These are phyloP conservation scores for Lepus townsendii DNA, from an alignment of 2,797 vertebrate species.

Conservation along the genomic window DNA sequence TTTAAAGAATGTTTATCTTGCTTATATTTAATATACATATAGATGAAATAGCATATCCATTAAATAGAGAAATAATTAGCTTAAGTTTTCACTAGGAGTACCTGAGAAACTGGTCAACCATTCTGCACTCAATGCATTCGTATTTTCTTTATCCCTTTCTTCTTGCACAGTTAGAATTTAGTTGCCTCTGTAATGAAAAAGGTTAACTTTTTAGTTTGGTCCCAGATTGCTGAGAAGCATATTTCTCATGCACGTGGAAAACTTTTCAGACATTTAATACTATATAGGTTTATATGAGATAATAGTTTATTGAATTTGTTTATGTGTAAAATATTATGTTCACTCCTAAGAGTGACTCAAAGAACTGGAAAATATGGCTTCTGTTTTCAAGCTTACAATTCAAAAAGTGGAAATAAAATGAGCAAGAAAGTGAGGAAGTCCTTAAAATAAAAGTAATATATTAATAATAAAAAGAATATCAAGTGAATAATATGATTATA, in stretches of 20 bases:
- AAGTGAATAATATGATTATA: background rate
- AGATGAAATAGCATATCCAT: background rate
- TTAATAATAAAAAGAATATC: background rate
- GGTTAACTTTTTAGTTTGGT: constrained; percentile 46
- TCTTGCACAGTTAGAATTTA: constrained; percentile 65
- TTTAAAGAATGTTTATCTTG: background rate
- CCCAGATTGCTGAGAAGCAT: background rate
- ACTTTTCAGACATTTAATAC: constrained; percentile 27
- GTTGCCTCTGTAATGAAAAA: background rate
- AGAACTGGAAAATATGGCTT: constrained; percentile 21
- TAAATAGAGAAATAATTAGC: constrained; percentile 59
- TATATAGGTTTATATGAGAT: constrained; percentile 29
- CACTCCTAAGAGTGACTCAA: background rate
- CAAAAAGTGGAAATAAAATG: background rate
- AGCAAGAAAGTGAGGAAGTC: background rate
- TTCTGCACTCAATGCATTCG: constrained; percentile 19
- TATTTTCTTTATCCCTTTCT: constrained; percentile 47
- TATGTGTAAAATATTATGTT: constrained; percentile 13
- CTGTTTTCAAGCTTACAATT: constrained; percentile 32
- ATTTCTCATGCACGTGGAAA: constrained; percentile 41
- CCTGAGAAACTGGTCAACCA: background rate
- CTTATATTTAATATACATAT: too few species aligned
- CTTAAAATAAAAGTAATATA: constrained; percentile 56
- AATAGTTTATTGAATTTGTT: constrained; percentile 50
- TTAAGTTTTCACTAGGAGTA: constrained; percentile 45